Evolutionary conservation across 2,888 invertebrate genomes (phyloP).

Genomic region (Poecilus cupreus): DNA sequence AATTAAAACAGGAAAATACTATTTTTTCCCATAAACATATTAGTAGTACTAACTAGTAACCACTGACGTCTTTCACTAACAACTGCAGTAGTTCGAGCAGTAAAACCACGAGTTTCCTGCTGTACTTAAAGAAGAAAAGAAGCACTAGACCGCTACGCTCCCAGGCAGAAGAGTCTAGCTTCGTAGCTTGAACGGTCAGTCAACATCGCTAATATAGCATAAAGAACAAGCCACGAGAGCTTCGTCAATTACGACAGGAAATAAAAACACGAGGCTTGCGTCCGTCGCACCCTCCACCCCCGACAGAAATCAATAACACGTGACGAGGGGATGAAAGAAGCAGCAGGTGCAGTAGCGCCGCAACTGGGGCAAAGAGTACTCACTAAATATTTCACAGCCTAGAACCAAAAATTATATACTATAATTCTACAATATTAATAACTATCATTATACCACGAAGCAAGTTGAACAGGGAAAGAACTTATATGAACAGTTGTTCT

Average conservation of each 20-base stretch:
- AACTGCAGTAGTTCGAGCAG: no score
- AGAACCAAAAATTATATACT: background rate
- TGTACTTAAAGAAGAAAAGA: background rate
- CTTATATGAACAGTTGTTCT: no score
- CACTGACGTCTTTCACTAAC: no score
- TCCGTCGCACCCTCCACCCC: background rate
- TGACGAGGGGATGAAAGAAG: conserved; percentile 41
- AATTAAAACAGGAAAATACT: conserved; percentile 1
- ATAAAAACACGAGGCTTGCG: conserved; percentile 46
- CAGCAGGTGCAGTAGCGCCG: conserved; percentile 16
- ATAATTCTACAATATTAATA: no score
- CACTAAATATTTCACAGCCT: background rate
- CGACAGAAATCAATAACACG: conserved; percentile 50
- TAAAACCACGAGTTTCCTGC: background rate
- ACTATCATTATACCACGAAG: background rate
- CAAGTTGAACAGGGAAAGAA: background rate
- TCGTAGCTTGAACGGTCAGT: conserved; percentile 13
- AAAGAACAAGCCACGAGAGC: conserved; percentile 31
- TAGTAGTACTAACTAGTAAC: no score
- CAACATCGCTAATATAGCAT: conserved; percentile 37
- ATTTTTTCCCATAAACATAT: background rate
- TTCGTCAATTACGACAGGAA: conserved; percentile 53
- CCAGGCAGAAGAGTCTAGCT: background rate
- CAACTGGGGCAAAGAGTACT: background rate
- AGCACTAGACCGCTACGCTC: background rate